These are phyloP conservation scores for Thyatira batis DNA, from an alignment of 2,888 invertebrate species.

Conservation along the genomic window DNA sequence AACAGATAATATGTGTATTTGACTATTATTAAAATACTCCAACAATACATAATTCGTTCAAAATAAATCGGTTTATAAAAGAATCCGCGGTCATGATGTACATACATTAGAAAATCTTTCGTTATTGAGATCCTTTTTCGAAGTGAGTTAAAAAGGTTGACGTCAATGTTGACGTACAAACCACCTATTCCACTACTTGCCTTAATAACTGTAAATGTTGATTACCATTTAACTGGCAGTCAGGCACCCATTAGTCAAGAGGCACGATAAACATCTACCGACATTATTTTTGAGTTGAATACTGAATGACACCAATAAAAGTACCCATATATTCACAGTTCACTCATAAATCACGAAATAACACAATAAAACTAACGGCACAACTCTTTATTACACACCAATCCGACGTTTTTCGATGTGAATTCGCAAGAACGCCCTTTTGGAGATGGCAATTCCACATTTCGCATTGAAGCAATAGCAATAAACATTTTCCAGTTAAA, in stretches of 20 bases:
- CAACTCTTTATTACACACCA: conserved; percentile 26
- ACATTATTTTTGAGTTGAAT: conserved; percentile 17
- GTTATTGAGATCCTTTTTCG: too few relatives aligned
- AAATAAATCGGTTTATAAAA: too few relatives aligned
- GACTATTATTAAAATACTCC: too few relatives aligned
- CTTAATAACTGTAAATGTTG: background rate
- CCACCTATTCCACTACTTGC: background rate
- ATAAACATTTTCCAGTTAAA: conserved; percentile 55
- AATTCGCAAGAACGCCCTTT: conserved; percentile 25
- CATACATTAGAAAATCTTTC: too few relatives aligned
- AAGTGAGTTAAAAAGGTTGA: too few relatives aligned
- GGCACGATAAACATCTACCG: conserved; percentile 4
- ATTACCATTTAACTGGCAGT: background rate
- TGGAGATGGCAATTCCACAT: conserved; percentile 23
- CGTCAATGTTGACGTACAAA: too few relatives aligned
- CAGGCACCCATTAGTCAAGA: background rate
- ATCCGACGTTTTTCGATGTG: conserved; percentile 19
- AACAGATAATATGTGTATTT: too few relatives aligned
- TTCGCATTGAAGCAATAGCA: conserved; percentile 41
- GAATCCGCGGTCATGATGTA: too few relatives aligned
- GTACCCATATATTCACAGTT: conserved; percentile 27
- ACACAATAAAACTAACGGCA: conserved; percentile 26
- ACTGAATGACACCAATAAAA: conserved; percentile 28
- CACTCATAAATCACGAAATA: conserved; percentile 18
- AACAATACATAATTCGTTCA: too few relatives aligned